Conservation (phyloP, 2,888 invertebrate genomes). For the Leucania comma region DNA sequence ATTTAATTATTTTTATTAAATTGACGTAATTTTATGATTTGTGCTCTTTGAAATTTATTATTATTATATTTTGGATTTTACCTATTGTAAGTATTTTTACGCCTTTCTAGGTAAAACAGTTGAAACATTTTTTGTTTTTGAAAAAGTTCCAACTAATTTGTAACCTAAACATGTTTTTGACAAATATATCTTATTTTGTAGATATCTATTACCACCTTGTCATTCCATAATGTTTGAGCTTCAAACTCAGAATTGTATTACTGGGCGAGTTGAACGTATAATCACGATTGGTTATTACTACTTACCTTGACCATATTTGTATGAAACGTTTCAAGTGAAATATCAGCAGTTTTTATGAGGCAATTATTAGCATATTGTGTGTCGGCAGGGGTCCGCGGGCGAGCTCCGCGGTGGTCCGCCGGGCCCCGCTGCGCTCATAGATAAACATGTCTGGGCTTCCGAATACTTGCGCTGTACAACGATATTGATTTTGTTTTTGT, state of each 20-base stretch:
- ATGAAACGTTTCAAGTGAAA: conserved; percentile 67
- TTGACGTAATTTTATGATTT: too few relatives aligned
- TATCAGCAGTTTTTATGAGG: conserved; percentile 69
- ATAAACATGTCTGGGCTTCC: conserved; percentile 77
- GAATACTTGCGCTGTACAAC: conserved; percentile 63
- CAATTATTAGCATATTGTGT: conserved; percentile 81
- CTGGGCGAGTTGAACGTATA: conserved; percentile 37
- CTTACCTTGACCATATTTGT: conserved; percentile 66
- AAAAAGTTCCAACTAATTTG: too few relatives aligned
- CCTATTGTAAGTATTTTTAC: too few relatives aligned
- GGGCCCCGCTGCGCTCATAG: conserved; percentile 75
- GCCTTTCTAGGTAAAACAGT: too few relatives aligned
- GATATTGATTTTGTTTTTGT: conserved; percentile 68
- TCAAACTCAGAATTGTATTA: conserved; percentile 20
- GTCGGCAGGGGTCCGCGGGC: conserved; percentile 68
- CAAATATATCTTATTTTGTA: too few relatives aligned
- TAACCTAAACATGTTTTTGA: too few relatives aligned
- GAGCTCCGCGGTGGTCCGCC: conserved; percentile 53
- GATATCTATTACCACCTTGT: background rate
- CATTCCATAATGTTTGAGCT: background rate
- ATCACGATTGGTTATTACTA: conserved; percentile 53
- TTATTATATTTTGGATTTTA: too few relatives aligned
- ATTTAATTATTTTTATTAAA: too few relatives aligned
- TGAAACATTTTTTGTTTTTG: too few relatives aligned
- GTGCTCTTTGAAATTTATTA: too few relatives aligned